Evolutionary conservation across 2,113 vertebrate genomes (phyloP).

Genomic region (Callipepla squamata): DNA sequence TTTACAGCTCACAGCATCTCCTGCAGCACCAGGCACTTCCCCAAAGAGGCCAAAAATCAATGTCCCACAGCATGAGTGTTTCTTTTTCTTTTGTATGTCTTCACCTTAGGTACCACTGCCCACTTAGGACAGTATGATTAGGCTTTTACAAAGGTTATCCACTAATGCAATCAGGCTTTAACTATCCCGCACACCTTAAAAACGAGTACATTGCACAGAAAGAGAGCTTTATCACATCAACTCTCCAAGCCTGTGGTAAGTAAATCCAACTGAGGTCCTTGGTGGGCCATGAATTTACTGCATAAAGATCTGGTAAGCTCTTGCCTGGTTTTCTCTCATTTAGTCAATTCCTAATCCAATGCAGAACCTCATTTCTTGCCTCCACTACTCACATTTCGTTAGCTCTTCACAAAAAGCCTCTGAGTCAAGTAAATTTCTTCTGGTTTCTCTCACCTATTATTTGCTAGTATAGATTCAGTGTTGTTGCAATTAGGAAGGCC

Average conservation of each 20-base stretch:
- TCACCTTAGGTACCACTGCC: not conserved
- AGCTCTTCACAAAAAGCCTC: not conserved
- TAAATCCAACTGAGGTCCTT: not conserved
- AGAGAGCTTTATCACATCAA: not conserved
- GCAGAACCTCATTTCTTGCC: not conserved
- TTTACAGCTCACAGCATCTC: not conserved
- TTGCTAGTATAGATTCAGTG: not conserved
- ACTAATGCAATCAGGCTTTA: not conserved
- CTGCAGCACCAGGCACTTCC: not conserved
- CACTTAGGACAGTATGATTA: not conserved
- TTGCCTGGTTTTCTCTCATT: not conserved
- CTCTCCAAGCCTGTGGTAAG: not conserved
- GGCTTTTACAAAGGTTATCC: not conserved
- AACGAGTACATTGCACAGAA: not conserved
- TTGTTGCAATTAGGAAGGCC: not conserved
- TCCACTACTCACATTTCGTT: not conserved
- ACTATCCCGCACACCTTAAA: not conserved
- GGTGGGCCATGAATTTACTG: not conserved
- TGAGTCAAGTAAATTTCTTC: constrained; percentile 21
- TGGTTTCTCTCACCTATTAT: constrained; percentile 36
- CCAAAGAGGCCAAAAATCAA: not conserved
- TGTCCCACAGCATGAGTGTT: not conserved
- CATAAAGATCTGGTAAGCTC: not conserved
- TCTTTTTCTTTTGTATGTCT: not conserved
- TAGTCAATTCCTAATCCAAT: not conserved